Evolutionary conservation across 2,113 vertebrate genomes (phyloP), one percentile per base, ranked within the genome.

Genomic region (Anoura caudifer): DNA sequence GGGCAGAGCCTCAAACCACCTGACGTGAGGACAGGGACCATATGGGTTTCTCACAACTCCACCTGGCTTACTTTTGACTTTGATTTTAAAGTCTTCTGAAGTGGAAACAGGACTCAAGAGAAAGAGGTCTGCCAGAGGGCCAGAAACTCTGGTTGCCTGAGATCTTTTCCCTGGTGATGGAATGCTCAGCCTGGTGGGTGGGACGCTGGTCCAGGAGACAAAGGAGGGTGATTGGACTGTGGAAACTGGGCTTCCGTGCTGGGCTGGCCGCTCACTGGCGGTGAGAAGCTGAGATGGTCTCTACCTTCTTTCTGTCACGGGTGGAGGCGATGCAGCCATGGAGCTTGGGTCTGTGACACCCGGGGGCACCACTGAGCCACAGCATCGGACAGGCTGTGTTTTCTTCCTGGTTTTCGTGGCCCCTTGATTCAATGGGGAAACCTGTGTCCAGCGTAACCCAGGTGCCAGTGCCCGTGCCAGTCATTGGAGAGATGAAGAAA

Each of bases 51-150:
- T 85, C 54, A 90, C 9, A 72, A 72, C 45, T 92, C 83, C 24
- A 87, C 96, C 94, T 95, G 94, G 87, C 67, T 97, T 93, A 79
- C 96, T 90, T 93, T 94, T 54, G 83, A 92, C 90, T 97, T 84
- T 45, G 63, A 72, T 93, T 73, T 94, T 95, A 81, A 90, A 93
- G 84, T 77, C 43, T 36, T 75, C 69, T 95, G 79, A 85, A 70
- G 38, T 87, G 52, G 72, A 95, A 97, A 95, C 14, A 81, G 41
- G 59, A 87, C 63, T 50, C 24, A 85, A 70, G 36, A 80, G 73
- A 54, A 77, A n/a, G 80, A 15, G 69, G 95, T 90, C 41, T 41
- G 24, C 19, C 26, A 13, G 43, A 65, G n/a, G 83, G 79, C 79
- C 31, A 69, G 75, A 45, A 43, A 28, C 82, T 54, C 2, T 77